Base-by-base conservation (phyloP, 37 sponge, comb jelly and placozoan genomes). In the Geodia barretti region DNA sequence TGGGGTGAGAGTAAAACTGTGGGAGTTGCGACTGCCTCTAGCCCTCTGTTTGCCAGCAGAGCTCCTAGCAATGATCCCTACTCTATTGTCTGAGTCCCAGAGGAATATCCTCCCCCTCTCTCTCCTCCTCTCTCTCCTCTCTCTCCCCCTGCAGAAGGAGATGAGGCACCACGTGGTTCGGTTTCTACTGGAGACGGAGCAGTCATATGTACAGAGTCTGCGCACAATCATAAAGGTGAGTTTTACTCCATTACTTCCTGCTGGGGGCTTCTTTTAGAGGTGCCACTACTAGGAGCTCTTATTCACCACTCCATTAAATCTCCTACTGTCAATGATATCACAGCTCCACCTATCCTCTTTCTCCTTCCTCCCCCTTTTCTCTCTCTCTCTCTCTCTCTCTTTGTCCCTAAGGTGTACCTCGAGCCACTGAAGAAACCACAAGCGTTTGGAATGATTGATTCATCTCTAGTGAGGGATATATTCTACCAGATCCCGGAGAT, bases 401-500 rank as follows among this genome's bases (percentile, higher is more conserved):
- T 14, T 47, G 11, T 47, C 61, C 2, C 31, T 14, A 39, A 93
- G 88, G 88, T 79, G 9, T 87, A 90, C 76, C 62, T 83, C 39
- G 88, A 86, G 40, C 81, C 94, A 11, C 77, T 93, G 31, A 64
- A 69, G 24, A 36, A 65, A 4, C 73, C 87, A 19, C 86, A 83
- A 26, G 77, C 82, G 29, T 69, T 80, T 2, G 70, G 43, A 24
- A 23, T 93, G 39, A 73, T 82, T 24, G 84, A 80, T 8, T 60
- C 66, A 1, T 28, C 43, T 41, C 66, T 94, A 35, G 79, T 87
- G 37, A 77, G 79, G n/a, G 92, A 90, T 40, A 94, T 94, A 38
- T 94, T 94, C 81, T 90, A 75, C 70, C 94, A 90, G 69, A 87
- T 94, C 23, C 94, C 94, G 3, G 84, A 90, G 62, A 78, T 94